These are phyloP conservation scores for Drosophila borealis DNA, from an alignment of 2,888 invertebrate species.

Conservation along the genomic window DNA sequence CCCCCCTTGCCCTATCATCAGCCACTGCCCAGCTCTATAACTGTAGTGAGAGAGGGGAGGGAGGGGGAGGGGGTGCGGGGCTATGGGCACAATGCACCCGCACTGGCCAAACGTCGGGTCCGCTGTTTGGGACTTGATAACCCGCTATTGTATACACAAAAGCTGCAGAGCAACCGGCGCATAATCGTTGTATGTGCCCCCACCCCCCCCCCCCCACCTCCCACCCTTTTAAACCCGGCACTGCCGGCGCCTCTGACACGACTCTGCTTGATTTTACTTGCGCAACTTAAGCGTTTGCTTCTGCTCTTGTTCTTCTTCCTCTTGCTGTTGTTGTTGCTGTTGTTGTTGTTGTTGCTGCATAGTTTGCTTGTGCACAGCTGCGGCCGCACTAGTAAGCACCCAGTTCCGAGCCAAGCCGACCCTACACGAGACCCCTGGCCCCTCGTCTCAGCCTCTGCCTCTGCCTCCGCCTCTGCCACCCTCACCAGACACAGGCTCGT, in stretches of 20 bases:
- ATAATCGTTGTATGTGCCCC: conserved; percentile 66
- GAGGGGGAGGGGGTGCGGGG: background rate
- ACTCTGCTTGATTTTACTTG: conserved; percentile 43
- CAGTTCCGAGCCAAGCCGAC: conserved; percentile 29
- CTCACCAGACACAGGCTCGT: conserved; percentile 33
- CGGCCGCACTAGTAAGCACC: conserved; percentile 23
- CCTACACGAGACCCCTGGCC: conserved; percentile 16
- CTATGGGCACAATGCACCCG: conserved; percentile 53
- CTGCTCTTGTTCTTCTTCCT: conserved; percentile 25
- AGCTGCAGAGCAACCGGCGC: conserved; percentile 62
- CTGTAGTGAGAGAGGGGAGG: background rate
- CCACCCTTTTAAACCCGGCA: background rate
- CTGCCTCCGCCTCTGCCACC: background rate
- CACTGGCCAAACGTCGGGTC: conserved; percentile 24
- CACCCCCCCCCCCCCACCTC: background rate
- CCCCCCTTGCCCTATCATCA: too few species aligned
- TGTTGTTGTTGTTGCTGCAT: conserved; percentile 33
- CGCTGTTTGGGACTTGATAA: conserved; percentile 78
- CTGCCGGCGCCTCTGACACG: conserved; percentile 6
- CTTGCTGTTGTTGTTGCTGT: conserved; percentile 1
- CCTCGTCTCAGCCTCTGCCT: too few species aligned
- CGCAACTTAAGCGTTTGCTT: conserved; percentile 36
- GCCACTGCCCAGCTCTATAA: background rate
- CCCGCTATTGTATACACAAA: conserved; percentile 78
- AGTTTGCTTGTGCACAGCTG: conserved; percentile 52